A percentile compares a stretch with the other conserved stretches of the same genome.
Conservation (phyloP, 2,888 invertebrate genomes). For the Rhamnusium bicolor region DNA sequence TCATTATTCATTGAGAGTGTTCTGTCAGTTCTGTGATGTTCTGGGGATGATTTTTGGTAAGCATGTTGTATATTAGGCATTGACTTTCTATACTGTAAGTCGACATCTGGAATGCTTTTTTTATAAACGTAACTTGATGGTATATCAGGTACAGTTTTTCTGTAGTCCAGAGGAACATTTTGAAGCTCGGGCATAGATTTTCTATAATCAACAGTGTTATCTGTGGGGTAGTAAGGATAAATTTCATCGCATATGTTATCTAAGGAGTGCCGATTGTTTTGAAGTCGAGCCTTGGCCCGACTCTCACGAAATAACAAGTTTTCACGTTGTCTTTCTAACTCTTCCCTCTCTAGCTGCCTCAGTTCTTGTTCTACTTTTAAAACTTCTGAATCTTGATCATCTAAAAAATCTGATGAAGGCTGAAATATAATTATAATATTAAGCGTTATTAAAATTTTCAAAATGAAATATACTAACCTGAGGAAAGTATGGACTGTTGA, state of each 20-base stretch:
- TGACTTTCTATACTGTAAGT: constrained; percentile 63
- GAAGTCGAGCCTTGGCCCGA: constrained; percentile 70
- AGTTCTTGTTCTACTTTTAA: constrained; percentile 86
- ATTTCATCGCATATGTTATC: constrained; percentile 67
- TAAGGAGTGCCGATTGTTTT: constrained; percentile 65
- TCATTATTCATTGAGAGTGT: constrained; percentile 46
- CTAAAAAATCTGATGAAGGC: constrained; percentile 60
- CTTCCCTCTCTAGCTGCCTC: constrained; percentile 84
- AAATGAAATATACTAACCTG: constrained; percentile 53
- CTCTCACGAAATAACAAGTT: constrained; percentile 80
- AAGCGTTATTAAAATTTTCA: not conserved
- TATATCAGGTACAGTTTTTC: constrained; percentile 57
- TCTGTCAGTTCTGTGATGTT: constrained; percentile 43
- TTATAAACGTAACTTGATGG: constrained; percentile 50
- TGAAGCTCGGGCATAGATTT: constrained; percentile 68
- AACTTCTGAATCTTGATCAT: constrained; percentile 71
- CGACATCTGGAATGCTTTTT: constrained; percentile 47
- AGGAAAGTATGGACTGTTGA: constrained; percentile 62
- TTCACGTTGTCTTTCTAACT: constrained; percentile 82
- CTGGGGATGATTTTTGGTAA: constrained; percentile 55
- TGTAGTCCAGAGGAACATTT: constrained; percentile 57
- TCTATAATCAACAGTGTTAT: constrained; percentile 60
- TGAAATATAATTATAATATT: constrained; percentile 32
- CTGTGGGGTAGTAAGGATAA: constrained; percentile 55
- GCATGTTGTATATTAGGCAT: constrained; percentile 67